phyloP scores from a whole-genome alignment of 1,140 invertebrate species.

The Drosophila pallidifrons region DNA sequence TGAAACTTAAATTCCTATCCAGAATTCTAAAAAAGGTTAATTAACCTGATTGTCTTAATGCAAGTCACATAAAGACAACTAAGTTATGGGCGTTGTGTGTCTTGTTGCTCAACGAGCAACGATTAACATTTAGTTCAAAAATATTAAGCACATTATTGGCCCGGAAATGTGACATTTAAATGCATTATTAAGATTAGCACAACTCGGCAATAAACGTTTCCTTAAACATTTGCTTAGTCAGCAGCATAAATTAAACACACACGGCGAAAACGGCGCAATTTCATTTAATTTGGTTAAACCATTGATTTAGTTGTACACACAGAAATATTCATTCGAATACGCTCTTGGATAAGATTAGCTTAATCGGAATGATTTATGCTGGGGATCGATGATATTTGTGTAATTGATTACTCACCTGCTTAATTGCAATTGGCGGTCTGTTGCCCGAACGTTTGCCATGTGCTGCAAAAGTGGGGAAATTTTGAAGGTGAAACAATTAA shows the following conservation, averaged over 20 bases:
- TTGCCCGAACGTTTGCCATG: conserved; percentile 78
- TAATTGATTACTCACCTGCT: conserved; percentile 52
- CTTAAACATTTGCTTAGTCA: conserved; percentile 10
- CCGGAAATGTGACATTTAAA: conserved; percentile 1
- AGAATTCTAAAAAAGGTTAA: not conserved
- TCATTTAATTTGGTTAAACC: conserved; percentile 26
- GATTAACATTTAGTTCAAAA: not conserved
- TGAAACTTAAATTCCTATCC: no score
- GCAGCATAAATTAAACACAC: conserved; percentile 6
- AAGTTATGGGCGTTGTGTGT: not conserved
- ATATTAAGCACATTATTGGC: conserved; percentile 14
- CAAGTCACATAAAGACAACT: not conserved
- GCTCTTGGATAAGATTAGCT: conserved; percentile 34
- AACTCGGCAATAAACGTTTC: not conserved
- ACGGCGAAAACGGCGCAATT: conserved; percentile 14
- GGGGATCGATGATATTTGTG: conserved; percentile 7
- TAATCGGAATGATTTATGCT: conserved; percentile 29
- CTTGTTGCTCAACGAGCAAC: not conserved
- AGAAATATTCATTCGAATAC: not conserved
- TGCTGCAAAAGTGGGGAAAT: conserved; percentile 38
- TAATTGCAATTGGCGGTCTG: conserved; percentile 42
- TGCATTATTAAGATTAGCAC: conserved; percentile 8
- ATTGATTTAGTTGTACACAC: conserved; percentile 1
- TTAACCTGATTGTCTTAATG: not conserved
- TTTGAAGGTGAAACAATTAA: no score